Percentiles rank a stretch among this genome's conserved stretches.
These are phyloP conservation scores for Pseudorasbora parva DNA, from an alignment of 2,113 vertebrate species.

Conservation along the genomic window DNA sequence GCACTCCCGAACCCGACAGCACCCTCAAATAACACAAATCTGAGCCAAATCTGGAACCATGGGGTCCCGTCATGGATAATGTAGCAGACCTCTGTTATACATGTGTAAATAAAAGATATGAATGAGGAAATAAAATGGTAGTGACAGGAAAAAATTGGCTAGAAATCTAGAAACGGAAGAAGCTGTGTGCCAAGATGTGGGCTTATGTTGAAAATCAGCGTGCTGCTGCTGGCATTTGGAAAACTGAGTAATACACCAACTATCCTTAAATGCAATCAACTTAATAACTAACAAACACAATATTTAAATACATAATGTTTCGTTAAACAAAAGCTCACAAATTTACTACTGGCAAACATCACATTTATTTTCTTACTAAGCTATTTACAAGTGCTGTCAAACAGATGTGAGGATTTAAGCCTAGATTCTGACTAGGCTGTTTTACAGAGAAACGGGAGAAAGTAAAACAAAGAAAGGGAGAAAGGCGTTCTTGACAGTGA, in stretches of 20 bases:
- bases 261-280: not conserved
- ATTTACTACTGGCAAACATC: not conserved
- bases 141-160: not conserved
- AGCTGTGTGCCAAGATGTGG: not conserved
- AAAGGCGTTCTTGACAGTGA: constrained; percentile 23
- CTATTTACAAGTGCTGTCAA: not conserved
- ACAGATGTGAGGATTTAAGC: not conserved
- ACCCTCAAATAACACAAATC: constrained; percentile 1
- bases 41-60: not conserved
- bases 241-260: not conserved
- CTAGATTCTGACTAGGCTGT: constrained; percentile 29
- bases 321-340: not conserved
- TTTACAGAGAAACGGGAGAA: constrained; percentile 3
- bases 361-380: not conserved
- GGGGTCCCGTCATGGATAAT: not conserved
- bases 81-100: not conserved
- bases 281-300: not conserved
- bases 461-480: not conserved
- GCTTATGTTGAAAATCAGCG: not conserved
- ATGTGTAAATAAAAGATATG: constrained; percentile 17
- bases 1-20: too few species aligned
- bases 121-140: not conserved
- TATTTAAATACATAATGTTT: not conserved
- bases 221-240: not conserved
- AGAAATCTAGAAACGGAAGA: constrained; percentile 3